A percentile compares a stretch with the other conserved stretches of the same genome.
These are phyloP conservation scores for Sinosuthora webbiana DNA, from an alignment of 2,113 vertebrate species.

Conservation along the genomic window DNA sequence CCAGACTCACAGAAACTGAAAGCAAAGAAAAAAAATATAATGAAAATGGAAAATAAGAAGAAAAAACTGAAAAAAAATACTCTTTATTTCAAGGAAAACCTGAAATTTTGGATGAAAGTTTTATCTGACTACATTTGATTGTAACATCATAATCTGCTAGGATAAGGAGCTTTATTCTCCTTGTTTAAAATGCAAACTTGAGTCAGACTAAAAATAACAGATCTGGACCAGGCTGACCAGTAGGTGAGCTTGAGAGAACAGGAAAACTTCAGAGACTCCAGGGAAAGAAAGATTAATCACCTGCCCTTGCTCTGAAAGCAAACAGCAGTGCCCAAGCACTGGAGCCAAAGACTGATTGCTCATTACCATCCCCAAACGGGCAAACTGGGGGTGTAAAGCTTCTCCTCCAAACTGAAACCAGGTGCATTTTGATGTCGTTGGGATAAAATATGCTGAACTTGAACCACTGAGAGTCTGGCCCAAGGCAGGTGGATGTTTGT, in stretches of 20 bases:
- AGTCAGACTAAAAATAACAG: background rate
- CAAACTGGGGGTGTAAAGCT: background rate
- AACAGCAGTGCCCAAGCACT: background rate
- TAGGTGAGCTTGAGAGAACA: background rate
- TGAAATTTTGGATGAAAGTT: background rate
- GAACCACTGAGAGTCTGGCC: background rate
- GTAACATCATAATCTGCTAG: background rate
- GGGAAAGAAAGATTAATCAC: background rate
- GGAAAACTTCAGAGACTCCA: background rate
- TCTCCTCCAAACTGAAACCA: background rate
- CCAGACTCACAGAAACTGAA: background rate
- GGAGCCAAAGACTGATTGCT: background rate
- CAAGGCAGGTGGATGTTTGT: background rate
- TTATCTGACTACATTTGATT: background rate
- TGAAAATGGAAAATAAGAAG: background rate
- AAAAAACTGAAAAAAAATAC: background rate
- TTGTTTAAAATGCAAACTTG: background rate
- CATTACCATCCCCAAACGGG: background rate
- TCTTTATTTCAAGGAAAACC: background rate
- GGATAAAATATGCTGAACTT: background rate
- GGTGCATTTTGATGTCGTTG: background rate
- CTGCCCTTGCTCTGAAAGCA: background rate
- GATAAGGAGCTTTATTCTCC: background rate
- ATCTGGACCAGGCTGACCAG: background rate
- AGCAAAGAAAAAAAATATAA: background rate